Conservation (phyloP, 2,888 invertebrate species). For the Phortica magna region DNA sequence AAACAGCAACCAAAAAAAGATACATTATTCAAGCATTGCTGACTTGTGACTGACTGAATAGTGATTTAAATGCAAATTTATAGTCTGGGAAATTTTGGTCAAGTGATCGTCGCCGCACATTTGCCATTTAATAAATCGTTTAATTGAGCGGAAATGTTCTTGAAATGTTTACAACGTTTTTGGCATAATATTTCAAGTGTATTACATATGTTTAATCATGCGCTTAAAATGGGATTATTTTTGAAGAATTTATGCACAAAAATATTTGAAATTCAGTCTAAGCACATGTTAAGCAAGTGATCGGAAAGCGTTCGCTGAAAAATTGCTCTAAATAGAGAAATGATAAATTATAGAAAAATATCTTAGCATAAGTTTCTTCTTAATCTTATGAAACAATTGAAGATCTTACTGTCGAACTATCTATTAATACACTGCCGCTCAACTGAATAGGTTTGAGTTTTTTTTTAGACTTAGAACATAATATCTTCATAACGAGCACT, state of each 20-base stretch:
- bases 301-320: too few relatives aligned
- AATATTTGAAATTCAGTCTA: background rate
- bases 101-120: slow-evolving; percentile 3
- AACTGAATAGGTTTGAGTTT: too few relatives aligned
- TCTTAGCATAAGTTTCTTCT: too few relatives aligned
- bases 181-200: background rate
- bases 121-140: slow-evolving; percentile 25
- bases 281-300: background rate
- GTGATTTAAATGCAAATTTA: slow-evolving; percentile 2
- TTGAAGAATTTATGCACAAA: background rate
- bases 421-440: too few relatives aligned
- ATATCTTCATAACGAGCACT: too few relatives aligned
- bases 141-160: slow-evolving; percentile 5
- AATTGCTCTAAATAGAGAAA: too few relatives aligned
- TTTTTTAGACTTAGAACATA: too few relatives aligned
- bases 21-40: background rate
- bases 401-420: too few relatives aligned
- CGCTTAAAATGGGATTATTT: background rate
- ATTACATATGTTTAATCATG: too few relatives aligned
- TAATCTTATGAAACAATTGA: too few relatives aligned
- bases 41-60: slow-evolving; percentile 5
- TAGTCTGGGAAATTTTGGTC: slow-evolving; percentile 13
- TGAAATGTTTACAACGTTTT: background rate
- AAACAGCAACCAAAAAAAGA: background rate
- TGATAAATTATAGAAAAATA: too few relatives aligned